Conservation (phyloP, 2,888 invertebrate genomes). For the Amaurobius ferox region DNA sequence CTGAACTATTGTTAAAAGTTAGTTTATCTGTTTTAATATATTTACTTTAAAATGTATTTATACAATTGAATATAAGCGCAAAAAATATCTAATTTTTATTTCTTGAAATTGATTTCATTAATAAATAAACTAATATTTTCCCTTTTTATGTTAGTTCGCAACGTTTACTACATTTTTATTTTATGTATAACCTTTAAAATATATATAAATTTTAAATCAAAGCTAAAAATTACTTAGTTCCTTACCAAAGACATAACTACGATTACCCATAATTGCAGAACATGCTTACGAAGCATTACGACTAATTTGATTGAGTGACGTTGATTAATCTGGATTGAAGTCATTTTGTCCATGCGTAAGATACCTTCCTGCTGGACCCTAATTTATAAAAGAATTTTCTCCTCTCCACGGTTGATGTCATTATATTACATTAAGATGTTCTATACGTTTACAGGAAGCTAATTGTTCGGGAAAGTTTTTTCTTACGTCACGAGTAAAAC, state of each 20-base stretch:
- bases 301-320: constrained; percentile 13
- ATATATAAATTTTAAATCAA: too few species aligned
- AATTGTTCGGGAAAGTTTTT: not conserved
- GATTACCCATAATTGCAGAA: not conserved
- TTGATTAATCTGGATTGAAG: not conserved
- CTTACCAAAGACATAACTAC: not conserved
- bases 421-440: constrained; percentile 1
- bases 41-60: too few species aligned
- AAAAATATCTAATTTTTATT: too few species aligned
- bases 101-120: not conserved
- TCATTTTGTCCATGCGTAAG: not conserved
- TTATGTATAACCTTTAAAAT: too few species aligned
- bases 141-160: too few species aligned
- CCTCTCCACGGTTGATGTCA: not conserved
- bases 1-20: too few species aligned
- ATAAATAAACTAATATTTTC: not conserved
- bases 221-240: not conserved
- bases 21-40: too few species aligned
- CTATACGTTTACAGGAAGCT: not conserved
- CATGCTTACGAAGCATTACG: not conserved
- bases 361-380: not conserved
- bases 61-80: too few species aligned
- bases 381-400: constrained; percentile 17
- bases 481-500: not conserved
- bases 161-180: too few species aligned